These are phyloP conservation scores for Sparus aurata DNA, from an alignment of 2,797 vertebrate species.

Conservation along the genomic window DNA sequence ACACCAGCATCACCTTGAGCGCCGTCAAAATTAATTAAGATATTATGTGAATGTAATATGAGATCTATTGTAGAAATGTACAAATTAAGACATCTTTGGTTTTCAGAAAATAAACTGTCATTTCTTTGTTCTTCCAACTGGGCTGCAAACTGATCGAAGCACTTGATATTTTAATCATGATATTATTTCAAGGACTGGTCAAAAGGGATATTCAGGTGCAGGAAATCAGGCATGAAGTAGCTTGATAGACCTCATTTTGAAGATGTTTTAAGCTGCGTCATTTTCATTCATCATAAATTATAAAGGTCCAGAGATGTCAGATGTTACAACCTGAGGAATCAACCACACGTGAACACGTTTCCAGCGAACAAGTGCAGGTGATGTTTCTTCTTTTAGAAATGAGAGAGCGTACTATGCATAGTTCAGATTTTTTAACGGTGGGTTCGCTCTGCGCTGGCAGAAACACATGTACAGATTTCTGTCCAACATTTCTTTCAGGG, in stretches of 20 bases:
- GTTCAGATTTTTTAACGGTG: background rate
- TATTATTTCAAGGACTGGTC: no score
- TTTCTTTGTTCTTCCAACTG: no score
- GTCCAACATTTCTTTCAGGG: background rate
- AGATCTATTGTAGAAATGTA: no score
- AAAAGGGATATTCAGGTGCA: background rate
- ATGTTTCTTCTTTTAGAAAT: slow-evolving; percentile 3
- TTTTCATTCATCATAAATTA: background rate
- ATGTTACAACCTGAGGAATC: background rate
- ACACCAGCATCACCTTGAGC: no score
- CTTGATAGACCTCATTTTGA: background rate
- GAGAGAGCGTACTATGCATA: background rate
- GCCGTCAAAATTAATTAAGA: no score
- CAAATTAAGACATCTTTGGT: no score
- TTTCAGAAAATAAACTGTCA: no score
- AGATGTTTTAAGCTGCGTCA: background rate
- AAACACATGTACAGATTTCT: slow-evolving; percentile 4
- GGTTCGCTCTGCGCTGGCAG: background rate
- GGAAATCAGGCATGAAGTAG: background rate
- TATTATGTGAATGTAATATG: no score
- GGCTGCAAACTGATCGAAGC: no score
- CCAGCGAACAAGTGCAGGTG: background rate
- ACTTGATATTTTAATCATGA: no score
- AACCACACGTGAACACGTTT: no score
- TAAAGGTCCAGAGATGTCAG: background rate